Evolutionary conservation across 2,888 invertebrate genomes (phyloP), one percentile per base, ranked within the genome.

Genomic region (Catonia carolina): DNA sequence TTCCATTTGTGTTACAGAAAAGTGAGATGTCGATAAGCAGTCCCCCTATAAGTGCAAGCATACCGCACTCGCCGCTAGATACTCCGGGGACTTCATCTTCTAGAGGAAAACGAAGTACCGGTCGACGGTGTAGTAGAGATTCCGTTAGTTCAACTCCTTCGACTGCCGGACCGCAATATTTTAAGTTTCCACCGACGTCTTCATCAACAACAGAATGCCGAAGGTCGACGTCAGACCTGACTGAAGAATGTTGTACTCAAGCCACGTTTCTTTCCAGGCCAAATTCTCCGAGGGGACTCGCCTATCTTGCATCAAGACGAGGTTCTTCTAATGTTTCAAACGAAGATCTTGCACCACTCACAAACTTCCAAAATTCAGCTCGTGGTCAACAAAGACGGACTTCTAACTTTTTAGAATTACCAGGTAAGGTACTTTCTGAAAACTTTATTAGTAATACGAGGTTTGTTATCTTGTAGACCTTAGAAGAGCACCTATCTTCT

Each of bases 341-440:
- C 67, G 89, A 89, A 70, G 89, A 88, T 66, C 83, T 89, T 51
- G 89, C 87, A 0, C 89, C 89, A 6, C 73, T 88, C 60, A 22
- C 22, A 27, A 86, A 86, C 71, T 89, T 89, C 71, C 86, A 85
- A 68, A 82, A 85, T 62, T 86, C 87, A 20, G 83, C 84, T 65
- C 79, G 89, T 2, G 86, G 85, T 1, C 77, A 88, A 15, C 89
- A 89, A 69, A 75, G 91, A 23, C 76, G 90, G 64, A 90, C 89
- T 2, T 90, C 90, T 1, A 91, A 91, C 73, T 91, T 91, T 70
- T 76, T 91, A 52, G 91, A 91, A 71, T 73, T 91, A 64, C 91
- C 91, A 72, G 88, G 90, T 90, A 71, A 75, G 74, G 70, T n/a
- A n/a, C n/a, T n/a, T n/a, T n/a, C n/a, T n/a, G n/a, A 27, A 27